phyloP scores from a whole-genome alignment of 2,797 vertebrate species.

The Acanthurus tractus region DNA sequence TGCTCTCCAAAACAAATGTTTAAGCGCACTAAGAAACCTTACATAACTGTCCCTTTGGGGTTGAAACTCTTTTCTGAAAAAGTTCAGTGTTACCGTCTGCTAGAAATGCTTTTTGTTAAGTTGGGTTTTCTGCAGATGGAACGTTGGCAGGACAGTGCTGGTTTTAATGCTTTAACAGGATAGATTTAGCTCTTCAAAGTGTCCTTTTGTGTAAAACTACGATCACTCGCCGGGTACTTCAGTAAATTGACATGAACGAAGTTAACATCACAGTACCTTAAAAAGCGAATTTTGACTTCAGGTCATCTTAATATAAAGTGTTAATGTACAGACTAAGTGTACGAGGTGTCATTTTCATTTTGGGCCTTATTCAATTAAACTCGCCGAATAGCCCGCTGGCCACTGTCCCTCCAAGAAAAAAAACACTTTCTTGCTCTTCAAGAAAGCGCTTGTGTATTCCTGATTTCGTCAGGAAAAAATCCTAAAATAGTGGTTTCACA shows the following conservation, averaged over 20 bases:
- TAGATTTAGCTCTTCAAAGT: constrained; percentile 72
- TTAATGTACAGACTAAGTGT: constrained; percentile 51
- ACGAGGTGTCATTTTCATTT: constrained; percentile 37
- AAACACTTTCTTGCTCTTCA: constrained; percentile 30
- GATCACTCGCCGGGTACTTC: constrained; percentile 60
- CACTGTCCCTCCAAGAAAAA: constrained; percentile 43
- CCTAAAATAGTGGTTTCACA: constrained; percentile 27
- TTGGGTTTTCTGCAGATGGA: constrained; percentile 40
- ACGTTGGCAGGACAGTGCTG: constrained; percentile 47
- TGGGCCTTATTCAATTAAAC: constrained; percentile 51
- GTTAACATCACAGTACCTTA: constrained; percentile 43
- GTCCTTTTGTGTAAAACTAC: constrained; percentile 72
- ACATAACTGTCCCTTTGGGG: constrained; percentile 54
- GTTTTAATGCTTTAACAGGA: constrained; percentile 77
- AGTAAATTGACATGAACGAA: constrained; percentile 53
- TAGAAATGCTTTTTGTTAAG: constrained; percentile 56
- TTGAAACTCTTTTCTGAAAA: constrained; percentile 46
- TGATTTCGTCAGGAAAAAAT: constrained; percentile 48
- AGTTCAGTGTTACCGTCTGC: constrained; percentile 57
- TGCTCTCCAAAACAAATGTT: constrained; percentile 66
- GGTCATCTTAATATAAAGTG: constrained; percentile 58
- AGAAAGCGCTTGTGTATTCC: constrained; percentile 30
- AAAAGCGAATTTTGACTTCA: constrained; percentile 54
- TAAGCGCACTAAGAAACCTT: constrained; percentile 75
- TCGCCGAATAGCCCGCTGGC: constrained; percentile 23